Evolutionary conservation across 2,797 vertebrate genomes (phyloP).

Genomic region (Chiloscyllium punctatum): DNA sequence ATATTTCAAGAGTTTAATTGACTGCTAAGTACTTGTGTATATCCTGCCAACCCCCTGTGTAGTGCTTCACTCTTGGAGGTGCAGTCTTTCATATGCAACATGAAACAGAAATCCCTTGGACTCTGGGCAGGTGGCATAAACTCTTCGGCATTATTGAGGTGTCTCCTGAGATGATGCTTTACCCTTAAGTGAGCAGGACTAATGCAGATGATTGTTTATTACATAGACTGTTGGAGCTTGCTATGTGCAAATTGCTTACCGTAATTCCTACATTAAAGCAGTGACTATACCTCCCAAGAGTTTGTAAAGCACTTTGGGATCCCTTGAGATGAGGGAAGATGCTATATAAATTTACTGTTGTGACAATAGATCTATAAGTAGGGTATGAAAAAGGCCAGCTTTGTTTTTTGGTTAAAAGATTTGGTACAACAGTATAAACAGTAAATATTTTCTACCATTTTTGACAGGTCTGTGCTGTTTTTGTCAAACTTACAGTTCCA

Average conservation of each 20-base stretch:
- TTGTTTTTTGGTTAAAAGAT: too few species aligned
- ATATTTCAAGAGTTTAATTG: background rate
- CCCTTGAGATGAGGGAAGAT: background rate
- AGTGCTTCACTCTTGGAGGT: background rate
- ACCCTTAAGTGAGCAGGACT: background rate
- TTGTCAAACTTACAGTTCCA: too few species aligned
- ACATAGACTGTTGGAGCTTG: background rate
- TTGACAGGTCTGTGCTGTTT: too few species aligned
- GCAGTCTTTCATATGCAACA: background rate
- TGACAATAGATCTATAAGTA: too few species aligned
- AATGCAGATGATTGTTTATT: background rate
- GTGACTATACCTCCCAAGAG: background rate
- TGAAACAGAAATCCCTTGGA: background rate
- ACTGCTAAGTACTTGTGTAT: background rate
- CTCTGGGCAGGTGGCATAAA: background rate
- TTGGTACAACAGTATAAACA: too few species aligned
- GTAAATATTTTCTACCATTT: too few species aligned
- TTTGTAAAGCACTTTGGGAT: background rate
- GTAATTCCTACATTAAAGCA: background rate
- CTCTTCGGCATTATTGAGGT: background rate
- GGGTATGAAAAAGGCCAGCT: too few species aligned
- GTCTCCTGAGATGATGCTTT: background rate
- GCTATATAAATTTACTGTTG: background rate
- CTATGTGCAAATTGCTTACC: background rate
- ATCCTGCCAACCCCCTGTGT: background rate